Evolutionary conservation across 2,888 invertebrate genomes (phyloP).

Genomic region (Plagodis pulveraria): DNA sequence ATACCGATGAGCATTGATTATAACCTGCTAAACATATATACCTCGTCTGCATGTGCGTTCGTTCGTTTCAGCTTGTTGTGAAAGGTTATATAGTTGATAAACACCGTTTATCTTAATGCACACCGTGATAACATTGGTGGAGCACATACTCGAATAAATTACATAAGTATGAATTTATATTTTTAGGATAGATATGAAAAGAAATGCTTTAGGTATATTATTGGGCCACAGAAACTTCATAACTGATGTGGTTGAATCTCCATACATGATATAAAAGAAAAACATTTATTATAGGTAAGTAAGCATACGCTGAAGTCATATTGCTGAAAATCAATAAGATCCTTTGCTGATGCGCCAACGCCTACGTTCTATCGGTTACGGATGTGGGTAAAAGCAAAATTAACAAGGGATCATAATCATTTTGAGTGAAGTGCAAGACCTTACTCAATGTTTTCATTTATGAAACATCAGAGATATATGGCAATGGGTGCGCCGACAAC

Average conservation of each 20-base stretch:
- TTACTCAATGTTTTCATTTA: background rate
- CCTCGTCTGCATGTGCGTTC: background rate
- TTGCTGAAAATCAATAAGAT: conserved; percentile 16
- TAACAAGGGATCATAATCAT: background rate
- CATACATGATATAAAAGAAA: no score
- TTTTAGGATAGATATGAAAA: no score
- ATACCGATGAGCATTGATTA: conserved; percentile 24
- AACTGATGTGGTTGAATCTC: no score
- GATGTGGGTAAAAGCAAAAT: background rate
- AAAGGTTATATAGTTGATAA: conserved; percentile 25
- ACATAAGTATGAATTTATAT: no score
- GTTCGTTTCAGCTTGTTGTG: conserved; percentile 2
- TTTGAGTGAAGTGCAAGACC: conserved; percentile 2
- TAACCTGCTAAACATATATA: no score
- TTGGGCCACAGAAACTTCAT: no score
- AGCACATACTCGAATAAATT: no score
- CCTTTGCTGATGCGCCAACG: conserved; percentile 1
- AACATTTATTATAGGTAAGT: background rate
- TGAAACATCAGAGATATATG: conserved; percentile 22
- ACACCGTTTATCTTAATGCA: conserved; percentile 21
- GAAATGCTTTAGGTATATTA: no score
- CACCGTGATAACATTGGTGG: no score
- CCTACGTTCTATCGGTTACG: conserved; percentile 1
- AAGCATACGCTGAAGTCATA: no score
- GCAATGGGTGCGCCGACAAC: conserved; percentile 35